phyloP scores from a whole-genome alignment of 2,888 invertebrate species.

The Scotopteryx bipunctaria region DNA sequence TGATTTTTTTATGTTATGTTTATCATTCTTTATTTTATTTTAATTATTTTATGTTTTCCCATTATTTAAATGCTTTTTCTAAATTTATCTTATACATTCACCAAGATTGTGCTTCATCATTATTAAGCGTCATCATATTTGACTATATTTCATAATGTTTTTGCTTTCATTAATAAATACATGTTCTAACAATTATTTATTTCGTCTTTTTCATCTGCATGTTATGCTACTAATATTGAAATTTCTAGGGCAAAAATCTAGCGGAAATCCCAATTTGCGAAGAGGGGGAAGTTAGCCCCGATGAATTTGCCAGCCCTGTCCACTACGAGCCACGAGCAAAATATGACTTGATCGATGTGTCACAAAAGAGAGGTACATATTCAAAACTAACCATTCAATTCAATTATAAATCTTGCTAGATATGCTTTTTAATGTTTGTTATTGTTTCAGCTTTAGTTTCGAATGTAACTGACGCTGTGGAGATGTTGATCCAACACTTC shows the following conservation, averaged over 20 bases:
- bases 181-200: conserved; percentile 13
- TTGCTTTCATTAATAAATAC: background rate
- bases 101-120: too few relatives aligned
- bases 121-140: too few relatives aligned
- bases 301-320: conserved; percentile 82
- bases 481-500: conserved; percentile 88
- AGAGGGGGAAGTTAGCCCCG: conserved; percentile 85
- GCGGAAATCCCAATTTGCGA: conserved; percentile 86
- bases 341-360: conserved; percentile 79
- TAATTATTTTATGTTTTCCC: conserved; percentile 33
- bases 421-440: background rate
- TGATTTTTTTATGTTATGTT: conserved; percentile 43
- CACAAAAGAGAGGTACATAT: conserved; percentile 83
- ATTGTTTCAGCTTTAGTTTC: conserved; percentile 86
- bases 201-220: conserved; percentile 32
- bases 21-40: conserved; percentile 22
- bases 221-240: conserved; percentile 33
- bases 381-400: background rate
- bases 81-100: conserved; percentile 1
- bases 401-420: background rate
- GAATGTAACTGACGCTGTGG: conserved; percentile 89
- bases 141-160: too few relatives aligned
- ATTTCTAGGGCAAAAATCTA: conserved; percentile 80
- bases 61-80: conserved; percentile 19
- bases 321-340: conserved; percentile 68